Evolutionary conservation across 2,113 vertebrate genomes (phyloP).

Genomic region (Mugil cephalus): DNA sequence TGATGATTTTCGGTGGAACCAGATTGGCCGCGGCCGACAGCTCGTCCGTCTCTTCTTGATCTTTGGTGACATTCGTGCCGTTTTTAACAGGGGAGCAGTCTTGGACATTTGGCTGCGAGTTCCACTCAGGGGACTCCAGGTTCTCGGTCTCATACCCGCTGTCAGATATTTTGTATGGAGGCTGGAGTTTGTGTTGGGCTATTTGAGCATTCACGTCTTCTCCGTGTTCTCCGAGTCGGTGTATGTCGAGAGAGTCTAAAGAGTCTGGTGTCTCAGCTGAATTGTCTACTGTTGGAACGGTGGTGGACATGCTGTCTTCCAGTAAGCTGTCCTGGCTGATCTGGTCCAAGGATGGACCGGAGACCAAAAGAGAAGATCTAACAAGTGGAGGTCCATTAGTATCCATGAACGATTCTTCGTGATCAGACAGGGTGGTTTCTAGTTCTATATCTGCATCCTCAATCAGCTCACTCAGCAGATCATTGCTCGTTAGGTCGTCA

Average conservation of each 20-base stretch:
- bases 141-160: conserved; percentile 99
- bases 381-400: conserved; percentile 46
- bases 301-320: conserved; percentile 88
- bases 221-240: conserved; percentile 80
- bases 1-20: conserved; percentile 88
- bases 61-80: conserved; percentile 26
- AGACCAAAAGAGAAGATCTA: conserved; percentile 75
- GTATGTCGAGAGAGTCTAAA: conserved; percentile 91
- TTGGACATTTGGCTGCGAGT: conserved; percentile 85
- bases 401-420: conserved; percentile 86
- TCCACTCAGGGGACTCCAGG: conserved; percentile 97
- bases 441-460: conserved; percentile 75
- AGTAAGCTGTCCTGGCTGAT: conserved; percentile 93
- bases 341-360: conserved; percentile 87
- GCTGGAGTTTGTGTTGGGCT: conserved; percentile 86
- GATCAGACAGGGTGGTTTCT: conserved; percentile 71
- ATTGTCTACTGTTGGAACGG: conserved; percentile 82
- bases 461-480: conserved; percentile 77
- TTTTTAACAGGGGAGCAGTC: conserved; percentile 75
- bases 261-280: conserved; percentile 92
- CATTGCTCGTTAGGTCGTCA: conserved; percentile 77
- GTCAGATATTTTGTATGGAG: conserved; percentile 94
- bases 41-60: conserved; percentile 59
- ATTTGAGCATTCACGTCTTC: conserved; percentile 67
- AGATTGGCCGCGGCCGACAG: conserved; percentile 10